Base-by-base conservation (phyloP, 1,140 invertebrate species). In the Onthophagus taurus region DNA sequence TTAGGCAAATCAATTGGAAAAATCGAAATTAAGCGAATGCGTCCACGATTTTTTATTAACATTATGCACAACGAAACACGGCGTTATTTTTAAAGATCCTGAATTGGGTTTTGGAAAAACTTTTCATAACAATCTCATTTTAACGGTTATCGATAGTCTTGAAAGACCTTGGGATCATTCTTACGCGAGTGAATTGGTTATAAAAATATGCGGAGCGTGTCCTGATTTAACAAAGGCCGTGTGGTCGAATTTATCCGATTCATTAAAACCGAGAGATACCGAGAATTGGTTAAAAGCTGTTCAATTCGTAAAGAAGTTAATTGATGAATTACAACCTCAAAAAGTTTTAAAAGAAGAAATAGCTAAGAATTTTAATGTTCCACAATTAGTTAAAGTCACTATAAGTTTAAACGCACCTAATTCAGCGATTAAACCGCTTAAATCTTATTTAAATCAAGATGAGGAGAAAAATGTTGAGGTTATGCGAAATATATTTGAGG, bases 141-240 rank as follows among this genome's bases (percentile, higher is more conserved):
- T 75, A 49, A 72, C 74, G 37, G 69, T 81, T 42, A 52, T 85
- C 13, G 69, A 79, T 24, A 74, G 69, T 36, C 58, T 80, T 29
- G 75, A 78, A 53, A 66, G 72, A 39, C 76, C 78, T 4, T 81
- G 78, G 75, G 74, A 81, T 48, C 71, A 81, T 64, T 66, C 74
- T 11, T 66, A 71, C 52, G 75, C 78, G 34, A 65, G 68, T 34
- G 70, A 84, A 39, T 61, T 83, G n/a, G 65, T 86, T 12, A 55
- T 80, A 4, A 66, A 78, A 56, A 79, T 83, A 30, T 59, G 85
- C 36, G 60, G 61, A 24, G 72, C 75, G 20, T 85, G 82, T 63
- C 84, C 84, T 2, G 83, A 87, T 60, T 67, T 87, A 33, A 71
- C 80, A 8, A 73, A 77, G 61, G 69, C 72, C 23, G 68, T 83